Evolutionary conservation across 1,140 invertebrate species (phyloP).

Genomic region (Bradysia coprophila): DNA sequence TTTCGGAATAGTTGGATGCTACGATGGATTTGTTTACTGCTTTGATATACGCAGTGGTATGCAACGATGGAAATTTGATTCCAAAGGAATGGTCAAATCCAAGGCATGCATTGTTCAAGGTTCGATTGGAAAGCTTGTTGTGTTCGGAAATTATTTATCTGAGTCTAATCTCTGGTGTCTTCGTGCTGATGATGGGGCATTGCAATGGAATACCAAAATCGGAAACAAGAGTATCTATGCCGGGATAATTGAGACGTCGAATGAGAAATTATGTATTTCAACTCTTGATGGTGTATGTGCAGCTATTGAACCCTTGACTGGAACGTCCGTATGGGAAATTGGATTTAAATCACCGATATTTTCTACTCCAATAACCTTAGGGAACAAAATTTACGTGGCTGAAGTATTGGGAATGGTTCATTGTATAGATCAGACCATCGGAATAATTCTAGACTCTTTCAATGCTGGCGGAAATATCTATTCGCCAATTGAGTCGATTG

Average conservation of each 20-base stretch:
- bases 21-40: conserved; percentile 30
- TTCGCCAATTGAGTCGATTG: neutral
- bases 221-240: conserved; percentile 15
- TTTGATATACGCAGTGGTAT: conserved; percentile 22
- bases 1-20: conserved; percentile 27
- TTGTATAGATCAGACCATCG: conserved; percentile 1
- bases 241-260: conserved; percentile 9
- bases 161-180: conserved; percentile 17
- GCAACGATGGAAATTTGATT: conserved; percentile 26
- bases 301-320: conserved; percentile 9
- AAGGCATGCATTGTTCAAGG: conserved; percentile 14
- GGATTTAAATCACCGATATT: conserved; percentile 15
- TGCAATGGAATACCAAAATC: conserved; percentile 13
- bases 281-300: conserved; percentile 14
- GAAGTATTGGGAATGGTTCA: conserved; percentile 15
- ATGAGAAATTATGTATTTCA: conserved; percentile 11
- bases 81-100: conserved; percentile 30
- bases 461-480: neutral
- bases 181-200: conserved; percentile 4
- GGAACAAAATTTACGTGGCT: conserved; percentile 9
- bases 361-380: conserved; percentile 10
- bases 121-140: conserved; percentile 4
- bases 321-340: conserved; percentile 11
- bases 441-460: neutral
- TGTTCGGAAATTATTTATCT: conserved; percentile 17